These are phyloP conservation scores for Tapirus terrestris DNA, from an alignment of 2,113 vertebrate species.

Conservation along the genomic window DNA sequence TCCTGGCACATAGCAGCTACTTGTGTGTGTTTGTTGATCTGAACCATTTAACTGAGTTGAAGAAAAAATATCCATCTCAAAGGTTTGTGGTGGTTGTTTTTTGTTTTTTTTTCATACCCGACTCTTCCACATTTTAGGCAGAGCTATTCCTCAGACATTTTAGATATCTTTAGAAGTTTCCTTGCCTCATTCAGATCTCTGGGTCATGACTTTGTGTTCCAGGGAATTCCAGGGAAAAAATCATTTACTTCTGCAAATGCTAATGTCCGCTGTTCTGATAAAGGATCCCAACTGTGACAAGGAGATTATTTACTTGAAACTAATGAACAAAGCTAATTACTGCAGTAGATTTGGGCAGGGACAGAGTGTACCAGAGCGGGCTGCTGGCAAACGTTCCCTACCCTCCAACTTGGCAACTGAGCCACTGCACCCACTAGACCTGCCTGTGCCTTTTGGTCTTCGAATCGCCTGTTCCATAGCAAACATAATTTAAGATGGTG, in stretches of 20 bases:
- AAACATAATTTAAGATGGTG: slow-evolving; percentile 26
- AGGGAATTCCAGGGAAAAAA: neutral
- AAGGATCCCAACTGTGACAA: slow-evolving; percentile 74
- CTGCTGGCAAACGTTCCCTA: slow-evolving; percentile 15
- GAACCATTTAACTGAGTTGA: neutral
- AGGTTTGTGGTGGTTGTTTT: neutral
- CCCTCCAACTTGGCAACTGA: neutral
- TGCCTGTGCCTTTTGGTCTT: slow-evolving; percentile 1
- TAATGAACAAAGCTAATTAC: slow-evolving; percentile 77
- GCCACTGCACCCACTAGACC: neutral
- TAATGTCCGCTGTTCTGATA: slow-evolving; percentile 57
- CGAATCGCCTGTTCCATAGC: neutral
- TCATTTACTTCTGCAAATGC: neutral
- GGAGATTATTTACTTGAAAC: slow-evolving; percentile 73
- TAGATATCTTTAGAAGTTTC: neutral
- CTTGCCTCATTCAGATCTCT: neutral
- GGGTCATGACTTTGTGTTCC: slow-evolving; percentile 38
- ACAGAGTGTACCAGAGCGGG: slow-evolving; percentile 71
- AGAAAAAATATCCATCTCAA: neutral
- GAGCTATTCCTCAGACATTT: neutral
- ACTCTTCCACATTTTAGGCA: neutral
- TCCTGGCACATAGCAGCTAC: neutral
- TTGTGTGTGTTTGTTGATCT: neutral
- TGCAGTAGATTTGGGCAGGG: slow-evolving; percentile 51
- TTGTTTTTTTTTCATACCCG: neutral